Conservation (phyloP, 2,113 vertebrate species). For the Cercopithecus mona region DNA sequence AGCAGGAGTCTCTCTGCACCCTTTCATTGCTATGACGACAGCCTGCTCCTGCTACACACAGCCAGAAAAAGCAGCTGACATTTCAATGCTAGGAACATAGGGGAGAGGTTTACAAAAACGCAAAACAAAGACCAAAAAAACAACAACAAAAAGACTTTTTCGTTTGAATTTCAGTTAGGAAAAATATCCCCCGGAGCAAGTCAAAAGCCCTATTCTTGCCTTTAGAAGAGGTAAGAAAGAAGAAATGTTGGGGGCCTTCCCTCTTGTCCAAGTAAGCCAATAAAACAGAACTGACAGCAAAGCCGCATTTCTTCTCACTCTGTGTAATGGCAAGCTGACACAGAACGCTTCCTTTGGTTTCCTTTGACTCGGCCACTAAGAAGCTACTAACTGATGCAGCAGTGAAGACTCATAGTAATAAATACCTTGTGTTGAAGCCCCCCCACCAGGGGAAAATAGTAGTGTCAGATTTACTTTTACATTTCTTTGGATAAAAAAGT, state of each 20-base stretch:
- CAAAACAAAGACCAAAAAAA: background rate
- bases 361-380: slow-evolving; percentile 14
- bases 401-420: background rate
- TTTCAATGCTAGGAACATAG: slow-evolving; percentile 57
- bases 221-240: slow-evolving; percentile 64
- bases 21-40: slow-evolving; percentile 77
- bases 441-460: background rate
- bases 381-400: slow-evolving; percentile 27
- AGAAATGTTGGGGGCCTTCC: slow-evolving; percentile 13
- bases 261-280: slow-evolving; percentile 44
- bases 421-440: background rate
- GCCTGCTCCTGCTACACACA: background rate
- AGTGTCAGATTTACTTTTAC: background rate
- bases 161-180: slow-evolving; percentile 43
- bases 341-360: slow-evolving; percentile 1
- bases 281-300: background rate
- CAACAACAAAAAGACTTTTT: background rate
- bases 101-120: slow-evolving; percentile 44
- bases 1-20: slow-evolving; percentile 33
- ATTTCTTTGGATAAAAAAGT: slow-evolving; percentile 25
- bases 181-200: slow-evolving; percentile 31
- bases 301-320: background rate
- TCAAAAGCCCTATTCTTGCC: slow-evolving; percentile 65
- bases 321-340: background rate
- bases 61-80: slow-evolving; percentile 75